Evolutionary conservation across 2,797 vertebrate species (phyloP).

Genomic region (Liasis olivaceus): DNA sequence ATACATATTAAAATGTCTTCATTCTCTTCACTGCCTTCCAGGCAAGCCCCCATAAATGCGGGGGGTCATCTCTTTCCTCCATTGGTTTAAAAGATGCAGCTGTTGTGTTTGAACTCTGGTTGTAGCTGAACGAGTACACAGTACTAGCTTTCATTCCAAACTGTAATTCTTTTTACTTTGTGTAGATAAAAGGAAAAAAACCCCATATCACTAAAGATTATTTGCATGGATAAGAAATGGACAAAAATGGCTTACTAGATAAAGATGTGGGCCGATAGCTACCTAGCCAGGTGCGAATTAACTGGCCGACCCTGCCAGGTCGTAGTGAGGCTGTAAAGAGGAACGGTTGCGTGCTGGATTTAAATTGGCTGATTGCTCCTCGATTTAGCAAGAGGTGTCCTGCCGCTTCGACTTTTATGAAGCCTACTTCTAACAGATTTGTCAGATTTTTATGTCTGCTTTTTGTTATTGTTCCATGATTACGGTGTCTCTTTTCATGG

Average conservation of each 20-base stretch:
- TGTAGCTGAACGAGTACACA: neutral
- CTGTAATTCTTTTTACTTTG: neutral
- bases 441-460: neutral
- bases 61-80: neutral
- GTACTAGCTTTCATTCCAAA: neutral
- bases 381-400: no score
- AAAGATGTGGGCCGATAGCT: no score
- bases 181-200: neutral
- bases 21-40: neutral
- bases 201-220: no score
- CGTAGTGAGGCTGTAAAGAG: neutral
- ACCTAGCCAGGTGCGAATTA: neutral
- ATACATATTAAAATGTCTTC: neutral
- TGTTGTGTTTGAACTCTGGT: neutral
- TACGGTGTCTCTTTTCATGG: neutral
- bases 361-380: neutral
- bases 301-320: neutral
- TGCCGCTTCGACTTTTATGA: neutral
- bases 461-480: neutral
- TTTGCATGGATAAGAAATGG: neutral
- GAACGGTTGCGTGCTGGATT: neutral
- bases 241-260: neutral
- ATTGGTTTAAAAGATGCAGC: neutral
- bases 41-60: neutral
- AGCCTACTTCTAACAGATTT: neutral